These are phyloP conservation scores for Chloropsis hardwickii DNA, from an alignment of 2,113 vertebrate species.

Conservation along the genomic window DNA sequence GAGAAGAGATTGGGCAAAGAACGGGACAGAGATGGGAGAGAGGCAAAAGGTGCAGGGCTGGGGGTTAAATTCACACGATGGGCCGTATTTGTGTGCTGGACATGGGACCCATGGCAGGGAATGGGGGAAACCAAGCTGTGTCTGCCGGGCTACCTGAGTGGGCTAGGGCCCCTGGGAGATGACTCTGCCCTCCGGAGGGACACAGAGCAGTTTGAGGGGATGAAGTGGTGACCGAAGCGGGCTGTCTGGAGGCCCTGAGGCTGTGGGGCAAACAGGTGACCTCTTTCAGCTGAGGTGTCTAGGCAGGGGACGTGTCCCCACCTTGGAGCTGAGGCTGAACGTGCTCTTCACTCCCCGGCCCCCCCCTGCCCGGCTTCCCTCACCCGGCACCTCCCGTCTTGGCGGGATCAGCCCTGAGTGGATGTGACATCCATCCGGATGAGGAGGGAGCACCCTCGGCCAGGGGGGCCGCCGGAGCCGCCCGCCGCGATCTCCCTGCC, in stretches of 20 bases:
- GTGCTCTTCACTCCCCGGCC: not conserved
- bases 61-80: not conserved
- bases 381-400: not conserved
- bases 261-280: not conserved
- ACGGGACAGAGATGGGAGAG: not conserved
- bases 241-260: not conserved
- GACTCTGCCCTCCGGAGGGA: not conserved
- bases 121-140: not conserved
- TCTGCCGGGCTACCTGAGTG: not conserved
- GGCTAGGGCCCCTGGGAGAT: not conserved
- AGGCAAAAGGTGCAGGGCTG: not conserved
- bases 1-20: not conserved
- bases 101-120: not conserved
- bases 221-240: not conserved
- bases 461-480: not conserved
- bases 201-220: not conserved
- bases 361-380: not conserved
- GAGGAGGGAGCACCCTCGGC: not conserved
- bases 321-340: not conserved
- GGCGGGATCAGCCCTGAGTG: conserved; percentile 54
- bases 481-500: not conserved
- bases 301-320: not conserved
- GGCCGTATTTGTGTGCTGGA: not conserved
- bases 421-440: conserved; percentile 67
- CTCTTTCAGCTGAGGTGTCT: not conserved